Base-by-base conservation (phyloP, 2,113 vertebrate species). In the Corythaixoides concolor region DNA sequence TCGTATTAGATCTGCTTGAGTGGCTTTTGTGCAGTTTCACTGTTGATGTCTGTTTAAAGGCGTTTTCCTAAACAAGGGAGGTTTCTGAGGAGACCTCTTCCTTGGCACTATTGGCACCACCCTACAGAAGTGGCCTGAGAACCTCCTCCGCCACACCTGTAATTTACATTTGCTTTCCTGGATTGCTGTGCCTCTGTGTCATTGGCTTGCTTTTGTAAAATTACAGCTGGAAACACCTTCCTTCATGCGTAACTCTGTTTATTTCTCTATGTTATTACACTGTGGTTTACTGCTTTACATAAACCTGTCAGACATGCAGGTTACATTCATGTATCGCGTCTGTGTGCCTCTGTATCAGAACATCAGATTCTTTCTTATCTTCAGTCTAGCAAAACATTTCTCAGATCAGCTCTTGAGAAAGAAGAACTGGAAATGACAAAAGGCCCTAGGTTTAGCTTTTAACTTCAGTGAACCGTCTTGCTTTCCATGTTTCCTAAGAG, bases 281-380 rank as follows among this genome's bases (percentile, higher is more conserved):
- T 23, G 11, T 5, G 12, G 8, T 79, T 79, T 87, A 84, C 56
- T 93, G 80, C 88, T 84, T 45, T 33, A 15, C 70, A 50, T 30
- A 62, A 66, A 69, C 32, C 10, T 70, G 53, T 45, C 79, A 33
- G 43, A 27, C 68, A 20, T 0, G 0, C 56, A 45, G 60, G 64
- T 77, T 74, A 35, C 47, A 8, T 27, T 39, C 52, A 80, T 9
- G 28, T n/a, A 11, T 37, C 16, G 55, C 1, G 11, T 63, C 64
- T 85, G 33, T 75, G 75, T 88, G 64, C 49, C 28, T 82, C 77
- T 1, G 0, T 59, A 39, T 63, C 75, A 55, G 82, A 88, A 86
- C 85, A 96, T 86, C 89, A 85, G 27, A 91, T 62, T 49, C 75
- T 39, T 69, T 41, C 90, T 96, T 93, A 90, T 93, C 96, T 96